Conservation (phyloP, 2,797 vertebrate species). For the Discoglossus pictus region DNA sequence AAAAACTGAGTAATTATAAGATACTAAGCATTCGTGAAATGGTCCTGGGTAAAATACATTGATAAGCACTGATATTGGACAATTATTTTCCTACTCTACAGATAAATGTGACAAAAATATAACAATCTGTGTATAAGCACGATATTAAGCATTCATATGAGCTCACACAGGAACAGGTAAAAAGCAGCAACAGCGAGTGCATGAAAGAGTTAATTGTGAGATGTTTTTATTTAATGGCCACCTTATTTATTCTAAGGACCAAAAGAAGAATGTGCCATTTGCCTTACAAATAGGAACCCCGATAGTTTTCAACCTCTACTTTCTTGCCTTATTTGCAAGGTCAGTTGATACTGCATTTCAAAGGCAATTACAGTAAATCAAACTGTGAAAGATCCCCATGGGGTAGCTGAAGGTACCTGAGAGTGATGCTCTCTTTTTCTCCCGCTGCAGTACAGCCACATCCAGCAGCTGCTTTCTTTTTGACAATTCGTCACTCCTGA, state of each 20-base stretch:
- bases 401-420: slow-evolving; percentile 56
- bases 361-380: slow-evolving; percentile 67
- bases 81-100: no score
- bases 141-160: no score
- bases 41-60: no score
- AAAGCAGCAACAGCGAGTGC: no score
- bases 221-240: slow-evolving; percentile 43
- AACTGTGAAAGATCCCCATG: slow-evolving; percentile 55
- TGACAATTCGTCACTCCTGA: slow-evolving; percentile 74
- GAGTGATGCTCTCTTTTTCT: slow-evolving; percentile 35
- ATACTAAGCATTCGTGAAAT: no score
- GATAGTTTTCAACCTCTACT: slow-evolving; percentile 47
- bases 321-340: slow-evolving; percentile 57
- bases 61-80: no score
- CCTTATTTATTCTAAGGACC: slow-evolving; percentile 27
- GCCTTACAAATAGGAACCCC: slow-evolving; percentile 48
- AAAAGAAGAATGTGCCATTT: slow-evolving; percentile 55
- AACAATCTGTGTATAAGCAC: no score
- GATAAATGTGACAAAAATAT: no score
- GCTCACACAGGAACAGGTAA: no score
- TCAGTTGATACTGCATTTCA: slow-evolving; percentile 63
- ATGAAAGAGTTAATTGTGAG: slow-evolving; percentile 23
- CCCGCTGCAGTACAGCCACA: slow-evolving; percentile 56
- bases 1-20: no score
- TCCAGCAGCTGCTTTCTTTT: slow-evolving; percentile 71